These are phyloP conservation scores for Yponomeuta evonymella DNA, from an alignment of 2,888 invertebrate species.

Conservation along the genomic window DNA sequence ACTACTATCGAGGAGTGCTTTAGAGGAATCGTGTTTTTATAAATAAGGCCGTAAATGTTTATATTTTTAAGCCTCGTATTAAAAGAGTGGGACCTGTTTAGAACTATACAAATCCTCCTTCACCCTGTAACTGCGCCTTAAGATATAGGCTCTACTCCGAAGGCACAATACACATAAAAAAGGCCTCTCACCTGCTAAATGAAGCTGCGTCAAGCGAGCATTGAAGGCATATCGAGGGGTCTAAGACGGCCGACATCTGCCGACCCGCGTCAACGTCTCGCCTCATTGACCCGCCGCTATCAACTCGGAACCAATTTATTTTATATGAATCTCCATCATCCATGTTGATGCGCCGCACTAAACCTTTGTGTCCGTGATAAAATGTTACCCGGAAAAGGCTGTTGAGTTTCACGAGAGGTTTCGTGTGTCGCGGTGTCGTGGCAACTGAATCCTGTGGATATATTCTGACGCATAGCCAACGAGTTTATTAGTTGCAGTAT, in stretches of 20 bases:
- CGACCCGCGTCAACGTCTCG: conserved; percentile 70
- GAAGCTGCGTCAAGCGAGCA: not conserved
- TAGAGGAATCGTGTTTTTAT: too few species aligned
- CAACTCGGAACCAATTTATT: conserved; percentile 69
- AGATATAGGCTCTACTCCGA: too few species aligned
- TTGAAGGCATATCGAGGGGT: conserved; percentile 7
- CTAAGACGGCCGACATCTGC: conserved; percentile 11
- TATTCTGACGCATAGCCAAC: too few species aligned
- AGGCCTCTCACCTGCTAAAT: not conserved
- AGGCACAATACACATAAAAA: not conserved
- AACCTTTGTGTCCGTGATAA: conserved; percentile 3
- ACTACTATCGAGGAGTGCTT: too few species aligned
- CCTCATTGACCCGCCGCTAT: conserved; percentile 68
- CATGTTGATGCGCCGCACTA: conserved; percentile 28
- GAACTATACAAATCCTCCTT: too few species aligned
- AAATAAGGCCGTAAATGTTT: too few species aligned
- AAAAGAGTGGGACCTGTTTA: too few species aligned
- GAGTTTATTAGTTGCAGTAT: too few species aligned
- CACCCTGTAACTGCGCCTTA: too few species aligned
- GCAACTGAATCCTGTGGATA: not conserved
- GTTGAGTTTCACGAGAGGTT: not conserved
- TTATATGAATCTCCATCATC: conserved; percentile 62
- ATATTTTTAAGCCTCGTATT: too few species aligned
- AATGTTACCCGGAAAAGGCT: not conserved
- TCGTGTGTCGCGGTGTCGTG: not conserved